These are phyloP conservation scores for Nomada ruficornis DNA, from an alignment of 2,888 invertebrate genomes.

Conservation along the genomic window DNA sequence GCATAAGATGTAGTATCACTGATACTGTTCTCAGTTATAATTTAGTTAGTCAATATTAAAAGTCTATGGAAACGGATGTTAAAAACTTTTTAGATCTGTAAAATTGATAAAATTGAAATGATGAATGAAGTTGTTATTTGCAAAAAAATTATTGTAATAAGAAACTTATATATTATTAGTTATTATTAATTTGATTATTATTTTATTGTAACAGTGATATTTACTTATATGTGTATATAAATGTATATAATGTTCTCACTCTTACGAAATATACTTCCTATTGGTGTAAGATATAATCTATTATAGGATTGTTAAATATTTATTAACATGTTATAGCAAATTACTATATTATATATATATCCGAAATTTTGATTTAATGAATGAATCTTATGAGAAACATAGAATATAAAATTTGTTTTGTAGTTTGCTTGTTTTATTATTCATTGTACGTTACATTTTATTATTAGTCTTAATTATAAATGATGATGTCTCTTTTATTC, in stretches of 20 bases:
- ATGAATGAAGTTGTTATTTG: conserved; percentile 48
- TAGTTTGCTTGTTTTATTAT: background rate
- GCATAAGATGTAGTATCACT: conserved; percentile 40
- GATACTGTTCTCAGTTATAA: conserved; percentile 36
- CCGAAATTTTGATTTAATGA: conserved; percentile 43
- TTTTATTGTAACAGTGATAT: conserved; percentile 57
- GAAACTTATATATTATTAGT: conserved; percentile 52
- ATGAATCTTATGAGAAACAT: conserved; percentile 22
- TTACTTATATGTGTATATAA: conserved; percentile 68
- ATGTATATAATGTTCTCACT: conserved; percentile 71
- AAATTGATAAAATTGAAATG: conserved; percentile 52
- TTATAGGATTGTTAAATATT: conserved; percentile 65
- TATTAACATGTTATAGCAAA: conserved; percentile 68
- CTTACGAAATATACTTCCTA: conserved; percentile 61
- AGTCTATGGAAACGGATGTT: conserved; percentile 18
- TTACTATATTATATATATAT: conserved; percentile 62
- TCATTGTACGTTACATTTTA: conserved; percentile 49
- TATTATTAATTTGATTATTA: conserved; percentile 51
- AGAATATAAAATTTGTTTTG: conserved; percentile 4
- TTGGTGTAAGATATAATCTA: conserved; percentile 64
- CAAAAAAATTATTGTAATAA: conserved; percentile 50
- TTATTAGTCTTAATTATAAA: conserved; percentile 35
- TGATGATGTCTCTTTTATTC: background rate
- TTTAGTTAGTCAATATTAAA: conserved; percentile 40
- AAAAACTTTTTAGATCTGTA: conserved; percentile 53